These are phyloP conservation scores for Dipodomys ordii DNA, from an alignment of 2,113 vertebrate species.

Conservation along the genomic window DNA sequence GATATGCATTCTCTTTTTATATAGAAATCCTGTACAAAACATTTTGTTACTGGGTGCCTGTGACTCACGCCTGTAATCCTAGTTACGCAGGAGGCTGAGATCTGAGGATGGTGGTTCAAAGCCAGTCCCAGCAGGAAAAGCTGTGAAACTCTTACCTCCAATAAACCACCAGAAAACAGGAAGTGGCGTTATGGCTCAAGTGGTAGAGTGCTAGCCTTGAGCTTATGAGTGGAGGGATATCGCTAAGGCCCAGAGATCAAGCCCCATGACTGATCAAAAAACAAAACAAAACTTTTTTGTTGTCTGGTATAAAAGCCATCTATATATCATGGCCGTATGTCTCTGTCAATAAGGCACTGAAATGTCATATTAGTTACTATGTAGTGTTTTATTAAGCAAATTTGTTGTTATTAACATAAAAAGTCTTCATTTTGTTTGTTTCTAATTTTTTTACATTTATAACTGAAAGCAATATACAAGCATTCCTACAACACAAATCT, in stretches of 20 bases:
- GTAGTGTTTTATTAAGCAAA: slow-evolving; percentile 1
- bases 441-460: slow-evolving; percentile 35
- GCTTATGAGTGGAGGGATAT: too few relatives aligned
- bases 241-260: too few relatives aligned
- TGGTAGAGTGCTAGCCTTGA: too few relatives aligned
- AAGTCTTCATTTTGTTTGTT: not conserved
- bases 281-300: not conserved
- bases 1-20: not conserved
- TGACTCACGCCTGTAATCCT: too few relatives aligned
- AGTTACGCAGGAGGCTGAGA: too few relatives aligned
- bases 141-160: too few relatives aligned
- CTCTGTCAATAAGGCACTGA: slow-evolving; percentile 21
- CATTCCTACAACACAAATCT: slow-evolving; percentile 8
- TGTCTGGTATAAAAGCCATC: not conserved
- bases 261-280: too few relatives aligned
- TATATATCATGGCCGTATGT: not conserved
- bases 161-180: too few relatives aligned
- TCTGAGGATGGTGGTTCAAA: too few relatives aligned
- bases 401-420: slow-evolving; percentile 9
- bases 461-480: not conserved
- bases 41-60: too few relatives aligned
- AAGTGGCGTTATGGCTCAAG: too few relatives aligned
- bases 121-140: too few relatives aligned
- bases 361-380: slow-evolving; percentile 15
- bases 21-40: not conserved